Evolutionary conservation across 2,888 invertebrate genomes (phyloP).

Genomic region (Scaptomyza flava): DNA sequence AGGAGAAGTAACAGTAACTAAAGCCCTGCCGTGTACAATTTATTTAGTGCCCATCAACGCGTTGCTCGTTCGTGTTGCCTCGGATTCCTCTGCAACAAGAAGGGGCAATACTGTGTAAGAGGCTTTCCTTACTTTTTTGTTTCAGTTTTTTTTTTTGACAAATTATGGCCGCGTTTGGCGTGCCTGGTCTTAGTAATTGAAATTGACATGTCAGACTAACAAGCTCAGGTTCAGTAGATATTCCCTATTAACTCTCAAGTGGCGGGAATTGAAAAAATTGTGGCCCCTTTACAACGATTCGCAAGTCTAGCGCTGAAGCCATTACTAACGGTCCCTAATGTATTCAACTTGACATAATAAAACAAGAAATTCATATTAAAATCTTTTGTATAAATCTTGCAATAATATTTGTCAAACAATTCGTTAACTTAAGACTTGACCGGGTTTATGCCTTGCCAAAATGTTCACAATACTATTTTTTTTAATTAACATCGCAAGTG

Average conservation of each 20-base stretch:
- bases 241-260: slow-evolving; percentile 49
- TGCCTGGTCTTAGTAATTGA: slow-evolving; percentile 61
- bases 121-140: neutral
- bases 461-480: too few relatives aligned
- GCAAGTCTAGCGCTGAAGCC: too few relatives aligned
- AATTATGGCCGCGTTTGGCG: slow-evolving; percentile 73
- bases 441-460: too few relatives aligned
- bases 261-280: slow-evolving; percentile 25
- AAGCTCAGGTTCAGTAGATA: slow-evolving; percentile 52
- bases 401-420: too few relatives aligned
- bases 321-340: too few relatives aligned
- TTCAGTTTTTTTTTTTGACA: slow-evolving; percentile 58
- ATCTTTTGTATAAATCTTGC: too few relatives aligned
- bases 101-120: neutral
- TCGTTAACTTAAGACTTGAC: too few relatives aligned
- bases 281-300: too few relatives aligned
- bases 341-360: too few relatives aligned
- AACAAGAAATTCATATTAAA: too few relatives aligned
- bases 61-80: slow-evolving; percentile 22
- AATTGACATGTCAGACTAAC: slow-evolving; percentile 74
- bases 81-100: neutral
- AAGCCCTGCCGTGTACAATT: slow-evolving; percentile 56
- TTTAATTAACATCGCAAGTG: too few relatives aligned
- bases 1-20: slow-evolving; percentile 20
- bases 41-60: slow-evolving; percentile 76